Base-by-base conservation (phyloP, 2,888 invertebrate species). In the Suillia variegata region DNA sequence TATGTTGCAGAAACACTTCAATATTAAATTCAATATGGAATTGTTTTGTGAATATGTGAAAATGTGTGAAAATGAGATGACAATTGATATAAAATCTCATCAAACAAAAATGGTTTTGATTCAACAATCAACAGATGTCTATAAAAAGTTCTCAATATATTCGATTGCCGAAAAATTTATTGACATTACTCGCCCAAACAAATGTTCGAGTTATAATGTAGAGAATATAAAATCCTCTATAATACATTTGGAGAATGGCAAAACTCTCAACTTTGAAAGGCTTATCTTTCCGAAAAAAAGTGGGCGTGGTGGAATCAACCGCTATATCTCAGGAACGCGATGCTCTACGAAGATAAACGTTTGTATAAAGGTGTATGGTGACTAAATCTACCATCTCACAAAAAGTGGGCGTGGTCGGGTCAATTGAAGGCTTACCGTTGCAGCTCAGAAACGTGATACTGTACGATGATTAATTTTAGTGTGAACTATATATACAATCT, bases 131-230 rank as follows among this genome's bases (percentile, higher is more conserved):
- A 26, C 26, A 26, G 26, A 26, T 26, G 5, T 26, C 58, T 67
- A 4, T 67, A 66, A 63, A 26, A 55, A 54, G 47, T 6, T 52
- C 62, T 17, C 47, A 18, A 20, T 56, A 48, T 49, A 47, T 56
- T 13, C 18, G n/a, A 49, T 20, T 49, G 4, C 49, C 56, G 45
- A 56, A 56, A 56, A n/a, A 22, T 21, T 15, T 47, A 13, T 15
- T 20, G 4, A 4, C 20, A 26, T 10, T 26, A 50, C 1, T 3
- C 8, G 2, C 26, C 6, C 50, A 26, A 15, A 50, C 2, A 50
- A 15, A 50, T 50, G 50, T 50, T 50, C 50, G 4, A 50, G 50
- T 15, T 50, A 50, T 50, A 50, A 24, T 13, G 8, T 50, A 18
- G 26, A 26, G 2, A 15, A 50, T 26, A 50, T 24, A 24, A 6